Evolutionary conservation across 2,888 invertebrate species (phyloP), one percentile per base, ranked within the genome.

Genomic region (Watsonalla binaria): DNA sequence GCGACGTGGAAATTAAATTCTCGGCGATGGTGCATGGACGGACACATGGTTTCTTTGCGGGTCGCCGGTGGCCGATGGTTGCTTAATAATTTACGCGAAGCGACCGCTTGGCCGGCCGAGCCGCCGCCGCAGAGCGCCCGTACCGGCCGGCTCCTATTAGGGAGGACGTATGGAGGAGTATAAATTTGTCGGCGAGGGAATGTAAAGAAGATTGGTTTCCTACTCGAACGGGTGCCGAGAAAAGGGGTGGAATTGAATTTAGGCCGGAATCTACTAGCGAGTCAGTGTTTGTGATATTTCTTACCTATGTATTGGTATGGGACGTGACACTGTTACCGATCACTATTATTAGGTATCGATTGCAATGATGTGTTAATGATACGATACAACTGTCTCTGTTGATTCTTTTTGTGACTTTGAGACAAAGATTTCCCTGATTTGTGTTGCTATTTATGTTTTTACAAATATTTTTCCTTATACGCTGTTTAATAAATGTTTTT

Each of bases 141-240:
- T 58, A 59, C 55, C 58, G 57, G 61, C 69, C 72, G 68, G 53
- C 72, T 73, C 67, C 78, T 80, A 78, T 82, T 82, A 82, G 78
- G 76, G 77, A 74, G 80, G 81, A 86, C 81, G 82, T 84, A 84
- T 82, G 82, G 84, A 82, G 80, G 80, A 83, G 84, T 86, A 87
- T 89, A 90, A 86, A 88, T 88, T 89, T 86, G 86, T 88, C 86
- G 85, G 79, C 86, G 77, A 84, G 85, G 84, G 86, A 88, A 88
- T 86, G 87, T 87, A 86, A 86, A 86, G 87, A 85, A 88, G 86
- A 87, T 89, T 88, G 87, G 84, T 88, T 89, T 86, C 84, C 76
- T 82, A 80, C 79, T 78, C 78, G 82, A 79, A 76, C 77, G 82
- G 79, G 78, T 65, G 74, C 76, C 74, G 80, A 78, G 81, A 76